Percentiles rank a stretch among this genome's conserved stretches.
Conservation (phyloP, 2,888 invertebrate genomes). For the Spatulosminthurus flaviceps region DNA sequence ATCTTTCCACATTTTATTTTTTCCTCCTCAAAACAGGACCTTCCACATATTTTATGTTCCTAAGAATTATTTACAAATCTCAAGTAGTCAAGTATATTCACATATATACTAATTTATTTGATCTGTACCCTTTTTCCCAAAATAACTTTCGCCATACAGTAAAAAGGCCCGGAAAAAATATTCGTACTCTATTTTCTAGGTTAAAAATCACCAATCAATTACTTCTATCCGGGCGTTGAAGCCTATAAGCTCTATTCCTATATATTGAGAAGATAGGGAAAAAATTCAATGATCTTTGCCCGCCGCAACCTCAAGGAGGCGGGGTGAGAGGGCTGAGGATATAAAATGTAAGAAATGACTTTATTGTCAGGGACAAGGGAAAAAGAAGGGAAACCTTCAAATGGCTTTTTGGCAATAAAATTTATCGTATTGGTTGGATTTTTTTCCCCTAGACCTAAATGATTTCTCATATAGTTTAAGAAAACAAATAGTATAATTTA, state of each 20-base stretch:
- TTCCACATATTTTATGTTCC: too few species aligned
- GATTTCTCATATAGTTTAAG: too few species aligned
- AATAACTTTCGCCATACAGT: too few species aligned
- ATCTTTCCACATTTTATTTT: not conserved
- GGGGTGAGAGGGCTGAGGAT: not conserved
- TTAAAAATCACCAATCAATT: too few species aligned
- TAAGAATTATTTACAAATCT: too few species aligned
- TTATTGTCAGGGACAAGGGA: not conserved
- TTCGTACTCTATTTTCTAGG: not conserved
- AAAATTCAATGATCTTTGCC: not conserved
- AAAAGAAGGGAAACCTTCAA: conserved; percentile 20
- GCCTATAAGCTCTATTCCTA: too few species aligned
- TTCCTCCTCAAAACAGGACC: not conserved
- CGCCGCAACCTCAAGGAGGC: not conserved
- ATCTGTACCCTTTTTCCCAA: too few species aligned
- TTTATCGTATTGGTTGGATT: not conserved
- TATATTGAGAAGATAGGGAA: not conserved
- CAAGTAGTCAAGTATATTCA: too few species aligned
- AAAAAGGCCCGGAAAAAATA: not conserved
- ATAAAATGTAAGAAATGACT: not conserved
- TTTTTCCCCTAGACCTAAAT: too few species aligned
- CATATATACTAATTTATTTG: too few species aligned
- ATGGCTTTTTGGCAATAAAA: conserved; percentile 16
- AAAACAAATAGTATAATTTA: too few species aligned
- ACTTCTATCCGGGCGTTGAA: too few species aligned